Base-by-base conservation (phyloP, 1,140 invertebrate species). In the Popillia japonica region DNA sequence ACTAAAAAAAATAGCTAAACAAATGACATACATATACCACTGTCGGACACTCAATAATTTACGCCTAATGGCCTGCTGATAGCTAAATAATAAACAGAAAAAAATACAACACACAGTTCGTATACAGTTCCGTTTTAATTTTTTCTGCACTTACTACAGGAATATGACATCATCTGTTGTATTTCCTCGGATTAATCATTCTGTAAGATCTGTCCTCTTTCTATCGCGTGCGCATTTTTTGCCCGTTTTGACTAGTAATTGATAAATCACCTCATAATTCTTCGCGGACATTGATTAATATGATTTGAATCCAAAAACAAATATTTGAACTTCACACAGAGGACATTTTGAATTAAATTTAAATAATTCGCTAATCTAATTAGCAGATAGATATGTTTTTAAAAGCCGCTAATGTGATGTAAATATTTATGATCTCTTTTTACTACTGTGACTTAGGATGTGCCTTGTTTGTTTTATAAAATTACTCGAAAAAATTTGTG, bases 261-360 rank as follows among this genome's bases (percentile, higher is more conserved):
- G 48, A 55, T 17, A 55, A 55, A 55, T 55, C 48, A 55, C 48
- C 48, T 55, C 48, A 17, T 55, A 55, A 55, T 55, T 55, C 48
- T 55, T 55, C 48, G 11, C n/a, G 48, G 48, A 55, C 48, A 17
- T 55, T 55, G 48, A 55, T 55, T 55, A 55, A 55, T 55, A 17
- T 17, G 48, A 55, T 55, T 17, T 55, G 14, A n/a, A 55, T 55
- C 48, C 14, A n/a, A 17, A n/a, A 55, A 55, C 17, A 55, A 55
- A 55, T 55, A 55, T 55, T 55, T 55, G 17, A 55, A 55, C 14
- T 55, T 55, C 48, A 17, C 14, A 17, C 48, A 17, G n/a, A n/a
- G 14, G 48, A 55, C 48, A 55, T n/a, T 14, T 17, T 6, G 48
- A 55, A 55, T 55, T 55, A 55, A 55, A 17, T 55, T 55, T 55